These are phyloP conservation scores for Eudyptes chrysolophus DNA, from an alignment of 2,113 vertebrate species.

Conservation along the genomic window DNA sequence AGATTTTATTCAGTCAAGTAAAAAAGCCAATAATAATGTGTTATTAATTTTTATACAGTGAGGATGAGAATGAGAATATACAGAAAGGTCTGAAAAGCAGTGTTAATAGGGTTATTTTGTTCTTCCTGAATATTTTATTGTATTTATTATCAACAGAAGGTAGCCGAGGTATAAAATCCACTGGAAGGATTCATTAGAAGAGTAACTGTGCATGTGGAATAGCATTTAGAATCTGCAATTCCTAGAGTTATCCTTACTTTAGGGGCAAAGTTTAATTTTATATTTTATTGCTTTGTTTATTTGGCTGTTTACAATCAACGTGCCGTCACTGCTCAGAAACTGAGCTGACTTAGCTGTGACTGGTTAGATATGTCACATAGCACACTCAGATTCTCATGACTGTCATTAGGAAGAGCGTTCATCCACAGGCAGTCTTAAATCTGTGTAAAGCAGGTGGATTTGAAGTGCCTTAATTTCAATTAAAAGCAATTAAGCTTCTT, in stretches of 20 bases:
- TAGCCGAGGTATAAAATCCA: background rate
- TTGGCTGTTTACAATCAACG: background rate
- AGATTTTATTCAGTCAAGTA: conserved; percentile 20
- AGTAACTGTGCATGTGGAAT: background rate
- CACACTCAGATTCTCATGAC: background rate
- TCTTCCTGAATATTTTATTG: background rate
- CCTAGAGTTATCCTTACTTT: background rate
- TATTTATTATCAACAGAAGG: background rate
- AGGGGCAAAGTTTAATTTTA: background rate
- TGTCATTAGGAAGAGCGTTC: background rate
- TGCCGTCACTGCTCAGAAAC: background rate
- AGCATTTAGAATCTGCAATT: background rate
- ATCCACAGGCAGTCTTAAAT: background rate
- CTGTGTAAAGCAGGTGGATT: background rate
- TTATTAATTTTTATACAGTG: background rate
- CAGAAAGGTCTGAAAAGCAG: background rate
- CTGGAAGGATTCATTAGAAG: background rate
- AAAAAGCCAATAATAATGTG: background rate
- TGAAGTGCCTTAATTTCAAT: background rate
- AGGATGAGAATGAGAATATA: background rate
- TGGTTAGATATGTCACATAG: background rate
- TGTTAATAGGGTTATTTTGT: background rate
- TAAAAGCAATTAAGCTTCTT: background rate
- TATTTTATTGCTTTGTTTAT: conserved; percentile 3
- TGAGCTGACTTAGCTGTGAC: background rate